A percentile compares a stretch with the other conserved stretches of the same genome.
Conservation (phyloP, 2,797 vertebrate genomes). For the Alfaro cultratus region DNA sequence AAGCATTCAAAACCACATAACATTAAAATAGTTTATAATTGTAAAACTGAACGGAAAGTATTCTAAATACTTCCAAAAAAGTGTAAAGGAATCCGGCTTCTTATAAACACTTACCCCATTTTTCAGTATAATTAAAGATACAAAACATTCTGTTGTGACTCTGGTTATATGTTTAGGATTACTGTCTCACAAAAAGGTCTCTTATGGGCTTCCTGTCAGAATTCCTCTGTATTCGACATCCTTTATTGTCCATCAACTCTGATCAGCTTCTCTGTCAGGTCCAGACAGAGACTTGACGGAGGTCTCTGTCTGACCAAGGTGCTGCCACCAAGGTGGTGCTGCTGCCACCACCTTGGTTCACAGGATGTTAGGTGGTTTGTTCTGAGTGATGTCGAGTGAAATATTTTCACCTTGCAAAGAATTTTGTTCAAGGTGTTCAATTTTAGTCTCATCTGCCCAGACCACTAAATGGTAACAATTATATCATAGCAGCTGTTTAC, state of each 20-base stretch:
- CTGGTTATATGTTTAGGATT: background rate
- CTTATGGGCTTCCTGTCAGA: background rate
- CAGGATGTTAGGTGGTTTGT: background rate
- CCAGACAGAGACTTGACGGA: too few species aligned
- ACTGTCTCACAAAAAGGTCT: background rate
- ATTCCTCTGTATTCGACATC: background rate
- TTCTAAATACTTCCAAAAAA: background rate
- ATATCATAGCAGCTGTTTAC: background rate
- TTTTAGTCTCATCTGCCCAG: background rate
- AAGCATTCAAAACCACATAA: background rate
- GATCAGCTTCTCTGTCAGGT: background rate
- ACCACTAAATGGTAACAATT: background rate
- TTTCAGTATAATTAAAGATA: background rate
- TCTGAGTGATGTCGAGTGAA: background rate
- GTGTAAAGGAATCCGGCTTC: background rate
- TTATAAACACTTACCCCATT: background rate
- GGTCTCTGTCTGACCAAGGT: too few species aligned
- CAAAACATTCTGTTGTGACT: background rate
- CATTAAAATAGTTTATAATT: background rate
- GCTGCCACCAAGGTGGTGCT: too few species aligned
- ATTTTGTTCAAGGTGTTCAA: background rate
- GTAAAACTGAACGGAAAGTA: background rate
- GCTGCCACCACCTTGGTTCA: background rate
- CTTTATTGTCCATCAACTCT: background rate
- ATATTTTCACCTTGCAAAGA: background rate